Evolutionary conservation across 1,140 invertebrate species (phyloP), one percentile per base, ranked within the genome.

Genomic region (Drosophila mayri): DNA sequence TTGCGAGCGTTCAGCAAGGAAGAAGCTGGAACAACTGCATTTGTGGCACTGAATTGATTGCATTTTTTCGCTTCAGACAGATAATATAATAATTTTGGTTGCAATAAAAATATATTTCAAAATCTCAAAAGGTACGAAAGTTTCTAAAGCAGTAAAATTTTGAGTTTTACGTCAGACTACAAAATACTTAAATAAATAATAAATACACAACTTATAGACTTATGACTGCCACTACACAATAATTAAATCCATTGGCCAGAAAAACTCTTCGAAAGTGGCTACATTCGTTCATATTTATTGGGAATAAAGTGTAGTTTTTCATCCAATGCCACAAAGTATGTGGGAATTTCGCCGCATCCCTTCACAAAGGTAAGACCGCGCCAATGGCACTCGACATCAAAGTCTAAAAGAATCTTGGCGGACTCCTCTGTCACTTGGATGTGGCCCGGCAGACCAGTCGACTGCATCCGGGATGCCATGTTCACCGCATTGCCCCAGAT

Each of bases 401-500:
- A 78, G 12, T 68, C 47, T 59, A 95, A 93, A 16, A 97, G 93
- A 25, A 97, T 94, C 16, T 93, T 76, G 0, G 96, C 96, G 1
- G 96, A 96, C 38, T 95, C 94, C 88, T 96, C 94, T 4, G 96
- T 96, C 0, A 97, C 94, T 91, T 98, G 97, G 82, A 98, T 97
- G 87, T 95, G 94, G 41, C 96, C 96, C n/a, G 94, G 93, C 74
- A 95, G 92, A 18, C 97, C 97, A 0, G 96, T 97, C 0, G 96
- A 96, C 76, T 98, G 97, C 97, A 98, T 98, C 74, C 98, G 94
- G 9, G 97, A 98, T 1, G 98, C 97, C 94, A 99, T 97, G 93
- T 99, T 99, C 0, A 99, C 98, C 1, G 97, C 96, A 93, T 98
- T 96, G 0, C 98, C 98, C 98, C 98, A 98, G 79, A 99, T 98